Conservation (phyloP, 2,888 invertebrate species). For the Lasioglossum calceatum region DNA sequence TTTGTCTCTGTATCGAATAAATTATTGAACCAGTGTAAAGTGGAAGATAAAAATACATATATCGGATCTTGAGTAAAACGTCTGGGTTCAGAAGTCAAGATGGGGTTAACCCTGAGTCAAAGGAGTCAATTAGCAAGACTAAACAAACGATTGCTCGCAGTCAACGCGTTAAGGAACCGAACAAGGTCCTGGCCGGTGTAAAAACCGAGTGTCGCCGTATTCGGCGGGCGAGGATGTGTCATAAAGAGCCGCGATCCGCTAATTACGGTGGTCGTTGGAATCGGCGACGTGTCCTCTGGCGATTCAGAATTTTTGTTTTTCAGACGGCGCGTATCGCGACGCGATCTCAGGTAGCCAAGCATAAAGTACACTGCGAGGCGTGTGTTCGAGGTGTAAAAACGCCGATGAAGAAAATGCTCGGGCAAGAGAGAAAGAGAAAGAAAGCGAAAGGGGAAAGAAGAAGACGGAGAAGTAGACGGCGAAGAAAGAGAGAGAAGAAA, state of each 20-base stretch:
- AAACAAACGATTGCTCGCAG: neutral
- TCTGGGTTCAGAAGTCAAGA: neutral
- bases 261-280: constrained; percentile 16
- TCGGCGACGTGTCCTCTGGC: neutral
- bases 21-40: too few relatives aligned
- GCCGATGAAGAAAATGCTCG: constrained; percentile 52
- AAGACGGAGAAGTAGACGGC: neutral
- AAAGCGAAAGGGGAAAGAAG: neutral
- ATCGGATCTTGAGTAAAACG: neutral
- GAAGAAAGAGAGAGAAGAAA: neutral
- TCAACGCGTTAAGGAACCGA: neutral
- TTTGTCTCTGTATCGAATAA: too few relatives aligned
- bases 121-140: neutral
- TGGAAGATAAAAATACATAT: neutral
- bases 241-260: neutral
- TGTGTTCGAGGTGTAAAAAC: constrained; percentile 56
- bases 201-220: neutral
- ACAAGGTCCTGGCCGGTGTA: neutral
- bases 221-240: neutral
- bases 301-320: constrained; percentile 12
- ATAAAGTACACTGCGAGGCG: constrained; percentile 50
- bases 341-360: constrained; percentile 48
- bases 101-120: neutral
- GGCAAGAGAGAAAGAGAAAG: neutral
- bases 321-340: constrained; percentile 35